Base-by-base conservation (phyloP, 2,797 vertebrate genomes). In the Taeniopygia guttata region DNA sequence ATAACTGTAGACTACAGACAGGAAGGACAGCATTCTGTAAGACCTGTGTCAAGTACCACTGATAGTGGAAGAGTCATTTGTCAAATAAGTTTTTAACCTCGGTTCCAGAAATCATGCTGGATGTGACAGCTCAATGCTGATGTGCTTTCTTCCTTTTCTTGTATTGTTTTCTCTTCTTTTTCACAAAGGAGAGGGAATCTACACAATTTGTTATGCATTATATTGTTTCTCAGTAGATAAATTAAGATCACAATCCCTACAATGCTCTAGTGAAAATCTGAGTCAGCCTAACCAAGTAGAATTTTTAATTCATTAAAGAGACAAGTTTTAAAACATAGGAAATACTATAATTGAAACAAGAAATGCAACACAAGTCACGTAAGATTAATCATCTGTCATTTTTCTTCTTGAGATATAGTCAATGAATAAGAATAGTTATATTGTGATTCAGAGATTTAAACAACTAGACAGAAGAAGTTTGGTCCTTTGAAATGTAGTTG, bases 401-500 rank as follows among this genome's bases (percentile, higher is more conserved):
- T 52, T 81, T 84, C 48, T 92, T 51, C 22, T 38, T 87, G 69
- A 75, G 58, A 32, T 55, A 42, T 2, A 80, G 14, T 78, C 16
- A 85, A 1, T 73, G 21, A 79, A 55, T 73, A 73, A 87, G 91
- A 93, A 49, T 46, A 78, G 10, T 26, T 91, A 7, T 51, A 59
- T 38, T 59, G 25, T 73, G 16, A 78, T 66, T 83, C 64, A 92
- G 70, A 82, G 58, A 34, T 63, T 76, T 45, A 86, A 85, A 46
- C 10, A 83, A 30, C 22, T 85, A 40, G 86, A 52, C 11, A 46
- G 14, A 63, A 78, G 27, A 42, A 67, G 29, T 89, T 83, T 90
- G 34, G 30, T 88, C 38, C 49, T 94, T 91, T 94, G 64, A 94
- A 93, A 87, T 67, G 18, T 73, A 63, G 29, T 52, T 86, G 16